A percentile compares a stretch with the other conserved stretches of the same genome.
Conservation (phyloP, 2,888 invertebrate species). For the Diarsia brunnea region DNA sequence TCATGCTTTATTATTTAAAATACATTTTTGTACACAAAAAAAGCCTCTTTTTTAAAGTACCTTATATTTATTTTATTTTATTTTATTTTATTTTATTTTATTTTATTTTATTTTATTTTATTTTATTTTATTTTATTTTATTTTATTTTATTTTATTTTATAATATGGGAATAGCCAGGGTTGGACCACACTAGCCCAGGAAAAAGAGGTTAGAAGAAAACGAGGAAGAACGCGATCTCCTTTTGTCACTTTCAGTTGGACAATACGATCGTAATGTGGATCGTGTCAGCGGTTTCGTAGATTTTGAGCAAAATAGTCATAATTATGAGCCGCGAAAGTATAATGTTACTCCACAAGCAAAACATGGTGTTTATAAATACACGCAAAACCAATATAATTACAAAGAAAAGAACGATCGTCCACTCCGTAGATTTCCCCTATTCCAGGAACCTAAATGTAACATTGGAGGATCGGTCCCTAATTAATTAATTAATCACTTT, state of each 20-base stretch:
- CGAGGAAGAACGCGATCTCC: background rate
- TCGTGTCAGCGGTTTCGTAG: conserved; percentile 36
- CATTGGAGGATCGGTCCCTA: background rate
- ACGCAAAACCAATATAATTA: background rate
- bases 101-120: too few species aligned
- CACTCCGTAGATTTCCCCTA: too few species aligned
- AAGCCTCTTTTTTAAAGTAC: background rate
- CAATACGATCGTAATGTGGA: conserved; percentile 48
- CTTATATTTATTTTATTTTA: too few species aligned
- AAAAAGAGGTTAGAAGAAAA: background rate
- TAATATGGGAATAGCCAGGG: background rate
- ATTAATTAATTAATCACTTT: background rate
- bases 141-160: too few species aligned
- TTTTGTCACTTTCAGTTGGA: background rate
- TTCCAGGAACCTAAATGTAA: background rate
- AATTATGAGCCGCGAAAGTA: conserved; percentile 39
- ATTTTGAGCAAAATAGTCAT: conserved; percentile 13
- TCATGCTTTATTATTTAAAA: background rate
- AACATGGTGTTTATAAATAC: conserved; percentile 29
- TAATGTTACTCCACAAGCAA: conserved; percentile 26
- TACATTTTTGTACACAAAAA: background rate
- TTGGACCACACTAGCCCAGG: background rate
- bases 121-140: too few species aligned
- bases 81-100: too few species aligned
- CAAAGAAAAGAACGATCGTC: too few species aligned